Evolutionary conservation across 2,113 vertebrate species (phyloP).

Genomic region (Turdus rufiventris): DNA sequence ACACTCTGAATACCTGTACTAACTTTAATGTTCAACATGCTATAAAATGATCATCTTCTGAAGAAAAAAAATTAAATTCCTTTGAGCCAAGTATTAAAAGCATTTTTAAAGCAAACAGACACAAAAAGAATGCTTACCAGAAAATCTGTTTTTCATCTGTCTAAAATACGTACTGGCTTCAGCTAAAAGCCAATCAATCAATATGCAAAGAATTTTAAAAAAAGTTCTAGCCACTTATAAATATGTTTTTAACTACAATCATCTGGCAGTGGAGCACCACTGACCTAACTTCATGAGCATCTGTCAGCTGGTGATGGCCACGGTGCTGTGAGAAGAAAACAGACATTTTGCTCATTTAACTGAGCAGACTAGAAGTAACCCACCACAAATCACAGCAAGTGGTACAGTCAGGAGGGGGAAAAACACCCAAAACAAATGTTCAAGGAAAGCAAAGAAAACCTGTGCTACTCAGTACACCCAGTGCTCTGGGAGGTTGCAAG

Average conservation of each 20-base stretch:
- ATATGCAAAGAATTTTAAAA: slow-evolving; percentile 19
- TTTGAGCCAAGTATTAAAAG: slow-evolving; percentile 66
- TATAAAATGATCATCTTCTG: not conserved
- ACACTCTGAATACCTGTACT: not conserved
- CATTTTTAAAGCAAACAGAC: slow-evolving; percentile 61
- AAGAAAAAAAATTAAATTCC: not conserved
- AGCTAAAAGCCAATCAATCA: slow-evolving; percentile 68
- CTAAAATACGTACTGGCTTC: slow-evolving; percentile 56
- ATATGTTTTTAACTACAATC: slow-evolving; percentile 58
- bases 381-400: not conserved
- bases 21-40: not conserved
- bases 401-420: not conserved
- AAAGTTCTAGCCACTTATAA: slow-evolving; percentile 30
- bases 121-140: slow-evolving; percentile 55
- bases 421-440: not conserved
- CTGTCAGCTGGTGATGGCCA: slow-evolving; percentile 13
- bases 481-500: not conserved
- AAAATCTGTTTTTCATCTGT: slow-evolving; percentile 66
- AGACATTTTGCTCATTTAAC: not conserved
- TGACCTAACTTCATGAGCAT: slow-evolving; percentile 45
- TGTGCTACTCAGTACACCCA: accelerated
- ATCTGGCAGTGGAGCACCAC: slow-evolving; percentile 46
- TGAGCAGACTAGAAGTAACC: not conserved
- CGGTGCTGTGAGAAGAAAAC: not conserved
- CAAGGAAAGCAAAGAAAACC: not conserved